Base-by-base conservation (phyloP, 2,113 vertebrate genomes). In the Sylvia atricapilla region DNA sequence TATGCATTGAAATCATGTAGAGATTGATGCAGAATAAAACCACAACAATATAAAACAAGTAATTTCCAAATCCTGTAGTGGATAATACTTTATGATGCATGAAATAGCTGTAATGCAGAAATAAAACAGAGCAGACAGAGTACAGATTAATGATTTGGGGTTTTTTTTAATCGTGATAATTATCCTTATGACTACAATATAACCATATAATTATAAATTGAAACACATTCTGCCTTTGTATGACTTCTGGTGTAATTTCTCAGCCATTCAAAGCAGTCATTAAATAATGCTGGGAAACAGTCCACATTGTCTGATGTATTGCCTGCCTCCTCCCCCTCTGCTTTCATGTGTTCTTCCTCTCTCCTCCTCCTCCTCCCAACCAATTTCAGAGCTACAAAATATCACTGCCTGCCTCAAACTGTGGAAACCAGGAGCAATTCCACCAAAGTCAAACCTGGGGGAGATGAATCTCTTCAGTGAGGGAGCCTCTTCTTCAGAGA, bases 31-130 rank as follows among this genome's bases (percentile, higher is more conserved):
- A 76, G 77, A 84, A 83, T 56, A 35, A 39, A 55, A 39, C 5
- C n/a, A 33, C 28, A 60, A n/a, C 22, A 82, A 46, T 53, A 49
- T 16, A 63, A 78, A 94, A 28, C 22, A 67, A 92, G 39, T 55
- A 6, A 43, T 94, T 97, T 93, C 86, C 93, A 95, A 86, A 84
- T 69, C 77, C 75, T 91, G 74, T 68, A 67, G 69, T 89, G 84
- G 88, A 37, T 85, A 62, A 79, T 63, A 96, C 78, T 80, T 97
- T 90, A 96, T 80, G 50, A 89, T 72, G 80, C 89, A 80, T 75
- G 55, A 96, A 97, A 96, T 56, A 88, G 53, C 82, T 85, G 62
- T 84, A 92, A 81, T 62, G 70, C 3, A 66, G 81, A 96, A 89
- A 62, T 56, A 28, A 31, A 96, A 31, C 24, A 59, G 78, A 92